Conservation (phyloP, 2,113 vertebrate species). For the Equus quagga region DNA sequence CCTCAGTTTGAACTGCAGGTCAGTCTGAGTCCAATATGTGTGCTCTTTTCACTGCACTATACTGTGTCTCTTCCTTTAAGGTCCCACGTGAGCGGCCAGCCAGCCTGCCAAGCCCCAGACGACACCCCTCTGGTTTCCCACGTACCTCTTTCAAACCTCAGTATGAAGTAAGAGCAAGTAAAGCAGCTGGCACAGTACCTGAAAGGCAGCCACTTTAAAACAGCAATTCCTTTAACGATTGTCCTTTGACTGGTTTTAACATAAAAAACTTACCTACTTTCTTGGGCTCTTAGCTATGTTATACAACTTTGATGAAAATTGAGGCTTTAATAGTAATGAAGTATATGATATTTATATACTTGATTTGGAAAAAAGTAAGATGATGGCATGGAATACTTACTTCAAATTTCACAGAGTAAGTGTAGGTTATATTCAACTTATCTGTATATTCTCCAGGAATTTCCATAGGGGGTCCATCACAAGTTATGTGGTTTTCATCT, state of each 20-base stretch:
- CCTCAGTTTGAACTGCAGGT: background rate
- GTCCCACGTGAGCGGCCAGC: background rate
- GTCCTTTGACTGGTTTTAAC: background rate
- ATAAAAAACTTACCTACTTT: background rate
- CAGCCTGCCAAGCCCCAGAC: background rate
- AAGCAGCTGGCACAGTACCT: background rate
- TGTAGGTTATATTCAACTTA: slow-evolving; percentile 90
- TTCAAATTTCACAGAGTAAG: slow-evolving; percentile 93
- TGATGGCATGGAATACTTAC: slow-evolving; percentile 83
- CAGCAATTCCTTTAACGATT: background rate
- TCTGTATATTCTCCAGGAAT: slow-evolving; percentile 87
- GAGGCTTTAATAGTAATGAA: background rate
- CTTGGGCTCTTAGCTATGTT: background rate
- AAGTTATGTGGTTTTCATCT: slow-evolving; percentile 85
- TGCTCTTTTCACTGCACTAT: background rate
- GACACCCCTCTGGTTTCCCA: background rate
- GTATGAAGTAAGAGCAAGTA: background rate
- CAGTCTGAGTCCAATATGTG: background rate
- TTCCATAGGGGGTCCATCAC: slow-evolving; percentile 91
- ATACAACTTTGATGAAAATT: background rate
- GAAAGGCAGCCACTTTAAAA: background rate
- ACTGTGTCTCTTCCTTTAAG: background rate
- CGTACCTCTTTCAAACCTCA: background rate
- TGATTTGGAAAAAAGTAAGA: background rate
- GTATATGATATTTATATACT: slow-evolving; percentile 15